Evolutionary conservation across 2,888 invertebrate species (phyloP).

Genomic region (Melipona beecheii): DNA sequence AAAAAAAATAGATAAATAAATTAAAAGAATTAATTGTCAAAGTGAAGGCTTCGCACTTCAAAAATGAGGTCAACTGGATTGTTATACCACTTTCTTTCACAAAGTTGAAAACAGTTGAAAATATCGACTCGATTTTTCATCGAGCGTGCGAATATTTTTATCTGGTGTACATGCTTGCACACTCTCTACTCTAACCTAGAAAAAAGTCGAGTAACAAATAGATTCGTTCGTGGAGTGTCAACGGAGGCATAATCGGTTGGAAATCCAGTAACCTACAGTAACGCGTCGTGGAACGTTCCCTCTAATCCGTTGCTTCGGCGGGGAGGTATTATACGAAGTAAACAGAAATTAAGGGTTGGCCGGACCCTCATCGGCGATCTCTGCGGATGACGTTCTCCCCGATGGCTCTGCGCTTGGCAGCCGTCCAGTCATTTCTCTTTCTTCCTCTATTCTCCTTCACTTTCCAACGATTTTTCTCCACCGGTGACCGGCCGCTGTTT

Average conservation of each 20-base stretch:
- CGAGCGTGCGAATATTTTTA: background rate
- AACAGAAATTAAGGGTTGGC: slow-evolving; percentile 63
- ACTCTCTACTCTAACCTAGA: too few relatives aligned
- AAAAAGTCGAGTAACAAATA: background rate
- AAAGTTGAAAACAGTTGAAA: too few relatives aligned
- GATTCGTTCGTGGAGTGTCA: background rate
- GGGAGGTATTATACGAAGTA: slow-evolving; percentile 45
- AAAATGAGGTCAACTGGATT: too few relatives aligned
- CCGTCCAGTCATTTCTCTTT: slow-evolving; percentile 61
- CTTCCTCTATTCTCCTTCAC: slow-evolving; percentile 38
- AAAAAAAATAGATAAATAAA: too few relatives aligned
- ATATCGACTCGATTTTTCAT: too few relatives aligned
- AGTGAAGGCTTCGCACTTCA: too few relatives aligned
- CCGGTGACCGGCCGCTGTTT: slow-evolving; percentile 6
- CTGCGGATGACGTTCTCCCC: slow-evolving; percentile 58
- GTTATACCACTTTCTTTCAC: too few relatives aligned
- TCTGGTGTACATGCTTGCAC: background rate
- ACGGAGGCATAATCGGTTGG: background rate
- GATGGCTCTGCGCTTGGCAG: slow-evolving; percentile 56
- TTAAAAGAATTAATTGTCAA: too few relatives aligned
- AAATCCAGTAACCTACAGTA: slow-evolving; percentile 31
- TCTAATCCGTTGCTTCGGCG: background rate
- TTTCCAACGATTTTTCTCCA: slow-evolving; percentile 42
- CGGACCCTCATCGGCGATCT: slow-evolving; percentile 57
- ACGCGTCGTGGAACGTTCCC: slow-evolving; percentile 1